These are phyloP conservation scores for Bolinopsis microptera DNA, from an alignment of 37 sponge, comb jelly and placozoan genomes.

Conservation along the genomic window DNA sequence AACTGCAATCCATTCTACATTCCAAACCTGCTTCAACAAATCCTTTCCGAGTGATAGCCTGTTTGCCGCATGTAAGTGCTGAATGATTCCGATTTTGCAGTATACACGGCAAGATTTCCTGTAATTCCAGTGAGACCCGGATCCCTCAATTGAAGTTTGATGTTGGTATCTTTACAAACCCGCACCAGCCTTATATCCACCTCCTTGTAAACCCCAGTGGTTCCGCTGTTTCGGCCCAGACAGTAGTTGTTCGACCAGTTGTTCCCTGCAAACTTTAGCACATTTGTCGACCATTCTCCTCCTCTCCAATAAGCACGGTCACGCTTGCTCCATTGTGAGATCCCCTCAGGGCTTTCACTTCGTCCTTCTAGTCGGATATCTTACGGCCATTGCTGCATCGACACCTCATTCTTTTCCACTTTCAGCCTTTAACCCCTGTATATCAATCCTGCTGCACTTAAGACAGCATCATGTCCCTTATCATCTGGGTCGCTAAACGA, in stretches of 20 bases:
- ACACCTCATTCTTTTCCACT: not conserved
- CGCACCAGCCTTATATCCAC: conserved; percentile 7
- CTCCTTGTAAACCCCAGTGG: not conserved
- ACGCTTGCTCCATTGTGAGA: not conserved
- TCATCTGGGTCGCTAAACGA: not conserved
- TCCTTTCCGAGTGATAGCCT: not conserved
- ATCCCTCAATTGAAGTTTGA: not conserved
- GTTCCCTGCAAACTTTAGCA: not conserved
- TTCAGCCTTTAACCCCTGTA: not conserved
- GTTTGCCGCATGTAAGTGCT: not conserved
- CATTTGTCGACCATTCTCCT: not conserved
- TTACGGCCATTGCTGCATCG: not conserved
- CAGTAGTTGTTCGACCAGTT: not conserved
- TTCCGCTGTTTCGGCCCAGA: not conserved
- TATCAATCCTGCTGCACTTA: not conserved
- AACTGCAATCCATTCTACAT: not conserved
- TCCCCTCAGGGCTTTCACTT: not conserved
- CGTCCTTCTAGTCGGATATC: not conserved
- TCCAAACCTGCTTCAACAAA: not conserved
- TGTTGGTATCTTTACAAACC: not conserved
- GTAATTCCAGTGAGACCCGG: not conserved
- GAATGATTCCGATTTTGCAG: not conserved
- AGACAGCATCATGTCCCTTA: not conserved
- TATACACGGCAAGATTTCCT: not conserved
- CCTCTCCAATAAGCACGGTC: not conserved